Evolutionary conservation across 1,140 invertebrate species (phyloP).

Genomic region (Proctacanthus coquilletti): DNA sequence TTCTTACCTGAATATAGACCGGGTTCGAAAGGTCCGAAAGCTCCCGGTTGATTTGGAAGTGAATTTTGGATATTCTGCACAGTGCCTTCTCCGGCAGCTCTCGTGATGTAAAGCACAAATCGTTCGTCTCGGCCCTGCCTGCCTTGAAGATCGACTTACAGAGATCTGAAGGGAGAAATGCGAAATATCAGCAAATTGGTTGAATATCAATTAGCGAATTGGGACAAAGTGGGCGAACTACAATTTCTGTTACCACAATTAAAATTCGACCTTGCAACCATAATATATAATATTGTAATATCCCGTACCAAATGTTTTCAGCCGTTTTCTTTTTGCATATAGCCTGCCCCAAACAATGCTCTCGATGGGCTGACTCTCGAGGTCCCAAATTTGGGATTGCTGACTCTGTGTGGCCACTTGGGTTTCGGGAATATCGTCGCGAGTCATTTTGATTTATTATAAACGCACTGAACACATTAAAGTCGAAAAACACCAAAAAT

Average conservation of each 20-base stretch:
- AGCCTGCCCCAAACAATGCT: slow-evolving; percentile 24
- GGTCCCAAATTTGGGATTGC: slow-evolving; percentile 23
- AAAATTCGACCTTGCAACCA: background rate
- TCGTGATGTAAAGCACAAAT: slow-evolving; percentile 20
- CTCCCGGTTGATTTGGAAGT: slow-evolving; percentile 21
- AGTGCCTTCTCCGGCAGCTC: slow-evolving; percentile 25
- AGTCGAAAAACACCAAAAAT: too few species aligned
- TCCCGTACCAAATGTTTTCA: slow-evolving; percentile 26
- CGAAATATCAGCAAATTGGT: background rate
- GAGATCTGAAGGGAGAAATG: slow-evolving; percentile 13
- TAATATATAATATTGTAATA: background rate
- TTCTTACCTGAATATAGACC: slow-evolving; percentile 24
- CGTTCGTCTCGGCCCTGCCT: slow-evolving; percentile 22
- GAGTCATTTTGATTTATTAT: too few species aligned
- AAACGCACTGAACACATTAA: too few species aligned
- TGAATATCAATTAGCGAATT: background rate
- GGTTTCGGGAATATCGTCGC: too few species aligned
- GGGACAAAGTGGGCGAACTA: background rate
- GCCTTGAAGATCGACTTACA: slow-evolving; percentile 22
- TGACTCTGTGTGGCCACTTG: slow-evolving; percentile 25
- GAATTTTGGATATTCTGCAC: slow-evolving; percentile 26
- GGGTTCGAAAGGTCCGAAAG: slow-evolving; percentile 24
- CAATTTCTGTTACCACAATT: background rate
- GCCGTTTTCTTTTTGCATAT: slow-evolving; percentile 26
- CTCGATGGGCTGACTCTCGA: slow-evolving; percentile 26